A percentile compares a stretch with the other conserved stretches of the same genome.
Evolutionary conservation across 1,140 invertebrate species (phyloP).

Genomic region (Trissolcus basalis): DNA sequence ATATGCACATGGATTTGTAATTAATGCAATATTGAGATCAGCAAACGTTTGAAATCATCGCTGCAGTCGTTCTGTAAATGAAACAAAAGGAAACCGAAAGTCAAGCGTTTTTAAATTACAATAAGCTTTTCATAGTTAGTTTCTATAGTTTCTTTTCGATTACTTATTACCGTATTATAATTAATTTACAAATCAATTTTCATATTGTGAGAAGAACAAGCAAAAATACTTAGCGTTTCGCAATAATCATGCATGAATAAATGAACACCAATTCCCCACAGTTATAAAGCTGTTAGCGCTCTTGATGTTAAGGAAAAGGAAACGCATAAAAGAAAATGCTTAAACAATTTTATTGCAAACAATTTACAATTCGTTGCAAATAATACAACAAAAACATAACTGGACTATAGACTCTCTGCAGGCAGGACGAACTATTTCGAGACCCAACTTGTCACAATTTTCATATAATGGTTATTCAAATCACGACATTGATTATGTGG

Average conservation of each 20-base stretch:
- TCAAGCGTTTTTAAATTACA: slow-evolving; percentile 20
- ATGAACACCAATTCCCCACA: no score
- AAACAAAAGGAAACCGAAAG: slow-evolving; percentile 55
- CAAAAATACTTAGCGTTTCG: neutral
- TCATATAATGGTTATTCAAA: slow-evolving; percentile 1
- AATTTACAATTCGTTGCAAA: slow-evolving; percentile 1
- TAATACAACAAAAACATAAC: slow-evolving; percentile 14
- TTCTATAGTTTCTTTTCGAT: neutral
- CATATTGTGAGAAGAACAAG: neutral
- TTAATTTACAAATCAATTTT: neutral
- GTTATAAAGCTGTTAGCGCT: no score
- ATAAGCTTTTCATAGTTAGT: slow-evolving; percentile 1
- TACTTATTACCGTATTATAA: neutral
- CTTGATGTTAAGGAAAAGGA: no score
- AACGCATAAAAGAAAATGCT: no score
- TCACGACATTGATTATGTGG: slow-evolving; percentile 10
- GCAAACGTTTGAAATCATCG: slow-evolving; percentile 78
- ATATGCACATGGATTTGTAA: slow-evolving; percentile 52
- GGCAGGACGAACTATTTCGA: slow-evolving; percentile 28
- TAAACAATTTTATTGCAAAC: no score
- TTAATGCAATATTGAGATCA: slow-evolving; percentile 76
- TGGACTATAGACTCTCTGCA: slow-evolving; percentile 30
- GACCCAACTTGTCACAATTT: slow-evolving; percentile 5
- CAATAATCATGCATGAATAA: no score
- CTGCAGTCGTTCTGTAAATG: slow-evolving; percentile 78